Percentiles rank a stretch among this genome's conserved stretches.
phyloP scores from a whole-genome alignment of 2,113 vertebrate genomes.

The Chrysemys picta region DNA sequence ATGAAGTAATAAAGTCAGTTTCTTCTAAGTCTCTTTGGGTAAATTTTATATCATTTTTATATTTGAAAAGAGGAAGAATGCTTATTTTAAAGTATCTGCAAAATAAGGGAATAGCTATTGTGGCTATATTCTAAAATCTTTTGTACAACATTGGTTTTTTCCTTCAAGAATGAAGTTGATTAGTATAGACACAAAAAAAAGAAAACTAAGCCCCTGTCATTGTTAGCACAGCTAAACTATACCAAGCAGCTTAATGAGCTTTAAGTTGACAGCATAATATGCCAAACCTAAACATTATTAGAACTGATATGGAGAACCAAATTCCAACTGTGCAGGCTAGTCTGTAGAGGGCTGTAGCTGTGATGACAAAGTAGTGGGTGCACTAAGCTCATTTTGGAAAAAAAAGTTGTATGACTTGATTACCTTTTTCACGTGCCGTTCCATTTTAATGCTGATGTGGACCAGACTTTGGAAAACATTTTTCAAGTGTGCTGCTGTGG shows the following conservation, averaged over 20 bases:
- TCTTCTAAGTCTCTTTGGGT: neutral
- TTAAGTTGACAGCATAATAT: neutral
- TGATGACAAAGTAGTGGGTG: neutral
- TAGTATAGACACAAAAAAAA: neutral
- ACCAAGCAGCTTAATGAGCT: neutral
- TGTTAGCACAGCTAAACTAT: neutral
- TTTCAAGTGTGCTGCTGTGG: neutral
- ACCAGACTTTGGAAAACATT: neutral
- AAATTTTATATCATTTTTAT: constrained; percentile 11
- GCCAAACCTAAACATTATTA: neutral
- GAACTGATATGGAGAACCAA: neutral
- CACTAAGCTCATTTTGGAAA: constrained; percentile 6
- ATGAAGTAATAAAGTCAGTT: neutral
- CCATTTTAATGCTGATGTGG: neutral
- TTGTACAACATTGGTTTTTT: neutral
- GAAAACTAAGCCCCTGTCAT: neutral
- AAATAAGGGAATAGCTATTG: neutral
- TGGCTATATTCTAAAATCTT: neutral
- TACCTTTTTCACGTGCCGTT: neutral
- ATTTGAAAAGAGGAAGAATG: neutral
- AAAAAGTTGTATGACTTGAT: neutral
- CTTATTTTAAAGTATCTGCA: neutral
- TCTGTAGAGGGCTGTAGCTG: neutral
- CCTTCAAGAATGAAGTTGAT: neutral
- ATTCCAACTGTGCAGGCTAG: neutral